These are phyloP conservation scores for Halisarca cf. caerulea DNA, from an alignment of 37 sponge, comb jelly and placozoan species.

Conservation along the genomic window DNA sequence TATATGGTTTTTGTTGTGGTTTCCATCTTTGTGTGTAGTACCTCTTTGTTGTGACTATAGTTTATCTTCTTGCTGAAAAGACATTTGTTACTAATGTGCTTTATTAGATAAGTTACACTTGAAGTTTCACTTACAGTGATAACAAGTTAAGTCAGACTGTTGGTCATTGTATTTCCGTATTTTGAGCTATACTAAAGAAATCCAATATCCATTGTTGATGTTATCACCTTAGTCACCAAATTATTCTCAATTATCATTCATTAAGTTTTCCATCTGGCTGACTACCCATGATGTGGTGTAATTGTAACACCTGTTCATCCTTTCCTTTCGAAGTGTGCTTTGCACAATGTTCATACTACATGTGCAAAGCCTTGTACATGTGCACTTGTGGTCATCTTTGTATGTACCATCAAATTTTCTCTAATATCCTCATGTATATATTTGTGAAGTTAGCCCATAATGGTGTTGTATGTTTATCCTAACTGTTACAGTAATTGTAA, in stretches of 20 bases:
- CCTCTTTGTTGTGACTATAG: background rate
- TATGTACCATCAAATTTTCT: too few relatives aligned
- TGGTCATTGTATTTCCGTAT: constrained; percentile 20
- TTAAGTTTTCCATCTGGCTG: constrained; percentile 3
- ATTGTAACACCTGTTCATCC: too few relatives aligned
- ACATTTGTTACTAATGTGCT: constrained; percentile 20
- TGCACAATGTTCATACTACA: too few relatives aligned
- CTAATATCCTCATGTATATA: too few relatives aligned
- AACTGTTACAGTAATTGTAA: too few relatives aligned
- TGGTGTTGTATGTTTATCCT: too few relatives aligned
- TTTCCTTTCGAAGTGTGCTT: too few relatives aligned
- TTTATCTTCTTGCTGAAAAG: too few relatives aligned
- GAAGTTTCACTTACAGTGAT: constrained; percentile 15
- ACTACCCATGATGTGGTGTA: background rate
- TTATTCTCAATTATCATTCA: constrained; percentile 18
- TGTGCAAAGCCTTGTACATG: too few relatives aligned
- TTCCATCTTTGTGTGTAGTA: background rate
- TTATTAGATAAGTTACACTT: constrained; percentile 34
- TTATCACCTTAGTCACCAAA: constrained; percentile 16
- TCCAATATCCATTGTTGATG: background rate
- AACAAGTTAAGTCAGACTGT: constrained; percentile 25
- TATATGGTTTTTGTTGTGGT: background rate
- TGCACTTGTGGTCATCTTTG: too few relatives aligned
- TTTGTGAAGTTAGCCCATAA: too few relatives aligned
- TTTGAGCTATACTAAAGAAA: background rate